These are phyloP conservation scores for Caenorhabditis becei DNA, from an alignment of 2,888 invertebrate genomes.

Conservation along the genomic window DNA sequence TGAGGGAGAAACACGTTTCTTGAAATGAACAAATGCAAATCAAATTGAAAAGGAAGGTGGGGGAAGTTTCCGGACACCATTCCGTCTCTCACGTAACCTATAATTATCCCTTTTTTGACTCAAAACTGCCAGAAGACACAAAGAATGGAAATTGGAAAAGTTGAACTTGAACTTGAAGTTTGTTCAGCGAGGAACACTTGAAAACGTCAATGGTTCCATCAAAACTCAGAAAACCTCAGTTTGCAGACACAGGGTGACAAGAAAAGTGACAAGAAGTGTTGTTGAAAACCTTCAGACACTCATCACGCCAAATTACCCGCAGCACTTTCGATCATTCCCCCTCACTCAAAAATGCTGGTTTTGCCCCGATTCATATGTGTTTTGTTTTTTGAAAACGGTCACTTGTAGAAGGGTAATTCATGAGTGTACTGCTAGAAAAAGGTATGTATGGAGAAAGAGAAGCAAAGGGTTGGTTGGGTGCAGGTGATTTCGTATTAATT, in stretches of 20 bases:
- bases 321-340: slow-evolving; percentile 18
- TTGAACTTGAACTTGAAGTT: no score
- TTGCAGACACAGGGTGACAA: no score
- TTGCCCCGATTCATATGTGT: not conserved
- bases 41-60: not conserved
- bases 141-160: no score
- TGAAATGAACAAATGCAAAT: slow-evolving; percentile 13
- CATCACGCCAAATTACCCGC: slow-evolving; percentile 34
- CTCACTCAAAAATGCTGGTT: not conserved
- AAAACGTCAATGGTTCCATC: not conserved
- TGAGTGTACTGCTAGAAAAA: not conserved
- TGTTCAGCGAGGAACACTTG: slow-evolving; percentile 11
- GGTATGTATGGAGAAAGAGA: no score
- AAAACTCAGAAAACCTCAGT: no score
- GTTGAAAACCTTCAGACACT: slow-evolving; percentile 6
- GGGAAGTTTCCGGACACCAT: slow-evolving; percentile 1
- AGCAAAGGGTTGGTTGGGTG: no score
- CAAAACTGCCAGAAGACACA: not conserved
- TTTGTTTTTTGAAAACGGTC: not conserved
- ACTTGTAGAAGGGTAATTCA: not conserved
- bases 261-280: not conserved
- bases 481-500: no score
- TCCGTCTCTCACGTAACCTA: not conserved
- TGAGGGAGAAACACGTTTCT: slow-evolving; percentile 30
- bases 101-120: not conserved